A percentile compares a stretch with the other conserved stretches of the same genome.
Conservation (phyloP, 2,888 invertebrate genomes). For the Polydrusus cervinus region DNA sequence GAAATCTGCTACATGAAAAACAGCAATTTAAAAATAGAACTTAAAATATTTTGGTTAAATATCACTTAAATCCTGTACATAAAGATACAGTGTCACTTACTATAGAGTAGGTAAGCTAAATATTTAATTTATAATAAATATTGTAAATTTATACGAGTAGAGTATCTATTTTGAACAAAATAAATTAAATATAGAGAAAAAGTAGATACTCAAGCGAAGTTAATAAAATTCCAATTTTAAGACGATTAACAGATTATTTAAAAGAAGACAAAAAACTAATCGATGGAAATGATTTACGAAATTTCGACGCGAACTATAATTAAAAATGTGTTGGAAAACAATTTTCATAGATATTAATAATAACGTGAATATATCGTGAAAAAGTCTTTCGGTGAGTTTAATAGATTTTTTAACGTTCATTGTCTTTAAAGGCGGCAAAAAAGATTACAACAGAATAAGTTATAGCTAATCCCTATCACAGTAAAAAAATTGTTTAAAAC, state of each 20-base stretch:
- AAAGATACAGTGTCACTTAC: no score
- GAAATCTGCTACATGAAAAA: no score
- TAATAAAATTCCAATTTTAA: neutral
- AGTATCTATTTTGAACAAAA: no score
- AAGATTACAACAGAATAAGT: neutral
- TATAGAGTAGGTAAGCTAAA: no score
- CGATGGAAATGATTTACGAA: slow-evolving; percentile 24
- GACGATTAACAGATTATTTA: neutral
- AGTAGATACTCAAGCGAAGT: neutral
- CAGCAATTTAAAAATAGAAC: no score
- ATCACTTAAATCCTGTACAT: no score
- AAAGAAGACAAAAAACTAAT: slow-evolving; percentile 17
- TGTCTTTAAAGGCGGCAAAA: neutral
- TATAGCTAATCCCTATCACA: no score
- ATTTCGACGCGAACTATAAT: slow-evolving; percentile 2
- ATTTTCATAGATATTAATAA: slow-evolving; percentile 23
- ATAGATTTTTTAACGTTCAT: slow-evolving; percentile 2
- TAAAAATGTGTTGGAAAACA: slow-evolving; percentile 13
- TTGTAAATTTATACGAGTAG: no score
- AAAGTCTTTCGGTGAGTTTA: neutral
- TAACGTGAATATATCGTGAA: neutral
- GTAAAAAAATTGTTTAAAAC: no score
- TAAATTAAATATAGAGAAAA: neutral
- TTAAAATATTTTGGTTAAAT: no score
- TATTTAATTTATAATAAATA: no score